Base-by-base conservation (phyloP, 2,797 vertebrate species). In the Echiichthys vipera region DNA sequence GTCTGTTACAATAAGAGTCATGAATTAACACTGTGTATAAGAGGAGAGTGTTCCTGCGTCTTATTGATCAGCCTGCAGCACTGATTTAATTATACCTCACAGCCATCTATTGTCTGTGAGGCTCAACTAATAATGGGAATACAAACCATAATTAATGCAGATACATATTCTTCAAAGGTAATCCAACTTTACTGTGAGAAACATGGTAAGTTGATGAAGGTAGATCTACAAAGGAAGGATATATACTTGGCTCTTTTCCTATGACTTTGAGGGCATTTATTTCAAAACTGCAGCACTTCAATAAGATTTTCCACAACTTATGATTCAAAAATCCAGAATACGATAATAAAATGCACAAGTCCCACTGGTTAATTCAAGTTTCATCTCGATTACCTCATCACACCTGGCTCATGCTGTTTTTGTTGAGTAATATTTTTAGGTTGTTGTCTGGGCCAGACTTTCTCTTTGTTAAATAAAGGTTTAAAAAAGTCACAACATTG, bases 41-140 rank as follows among this genome's bases (percentile, higher is more conserved):
- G 78, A 30, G 45, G n/a, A 17, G 66, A 50, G 30, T 22, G 27
- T 30, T 61, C 18, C 61, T 63, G 10, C 17, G 55, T 51, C 22
- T 32, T 77, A 81, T 78, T 32, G 80, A 82, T 83, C 74, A 46
- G 15, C 24, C 45, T 77, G 71, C 83, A 84, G 39, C 77, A 69
- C 77, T 70, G 65, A 79, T 78, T 68, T 77, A 80, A 81, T 83
- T 74, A 59, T 56, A 63, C 54, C 54, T 61, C 49, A 27, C 49
- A 39, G 32, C 1, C 30, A 29, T 65, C 12, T 34, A 13, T 34
- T 49, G 51, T 59, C 29, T 43, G 9, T 30, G 40, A 59, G 50
- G 22, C 29, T 67, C 34, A 30, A 2, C 22, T 64, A 1, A 47
- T 36, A 65, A 55, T 27, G 7, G 7, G 20, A 54, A 43, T 27